These are phyloP conservation scores for Syngnathus typhle DNA, from an alignment of 2,113 vertebrate species.

Conservation along the genomic window DNA sequence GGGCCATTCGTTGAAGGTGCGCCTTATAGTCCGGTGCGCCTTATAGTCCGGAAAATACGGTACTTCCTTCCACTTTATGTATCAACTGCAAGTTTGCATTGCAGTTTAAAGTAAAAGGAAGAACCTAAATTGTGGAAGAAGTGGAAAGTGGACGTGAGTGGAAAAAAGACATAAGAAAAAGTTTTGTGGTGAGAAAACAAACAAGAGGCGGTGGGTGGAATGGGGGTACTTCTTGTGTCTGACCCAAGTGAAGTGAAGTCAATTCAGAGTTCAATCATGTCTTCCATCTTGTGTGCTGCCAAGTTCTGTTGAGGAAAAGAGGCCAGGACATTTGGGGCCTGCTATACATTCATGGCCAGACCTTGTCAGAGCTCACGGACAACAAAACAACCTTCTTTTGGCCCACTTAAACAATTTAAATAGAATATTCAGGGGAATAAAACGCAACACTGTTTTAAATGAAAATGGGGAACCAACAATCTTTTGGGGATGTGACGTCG, in stretches of 20 bases:
- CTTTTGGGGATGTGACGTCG: neutral
- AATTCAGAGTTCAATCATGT: constrained; percentile 14
- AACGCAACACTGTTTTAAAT: neutral
- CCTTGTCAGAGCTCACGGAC: neutral
- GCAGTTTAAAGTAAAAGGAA: neutral
- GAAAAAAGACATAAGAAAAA: neutral
- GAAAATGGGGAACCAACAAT: neutral
- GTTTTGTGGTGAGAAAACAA: constrained; percentile 4
- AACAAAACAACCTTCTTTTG: neutral
- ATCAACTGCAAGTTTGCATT: no score
- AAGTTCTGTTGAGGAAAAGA: constrained; percentile 3
- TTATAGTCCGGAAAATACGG: no score
- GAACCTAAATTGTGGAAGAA: neutral
- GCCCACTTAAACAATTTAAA: neutral
- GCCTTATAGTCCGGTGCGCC: no score
- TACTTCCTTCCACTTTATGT: no score
- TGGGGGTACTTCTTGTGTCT: neutral
- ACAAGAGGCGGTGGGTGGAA: neutral
- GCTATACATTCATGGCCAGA: constrained; percentile 2
- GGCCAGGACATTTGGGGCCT: neutral
- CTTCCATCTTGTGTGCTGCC: constrained; percentile 8
- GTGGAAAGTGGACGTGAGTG: neutral
- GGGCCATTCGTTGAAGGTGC: no score
- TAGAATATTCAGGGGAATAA: neutral
- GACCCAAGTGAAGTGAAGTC: neutral